Percentiles rank a stretch among this genome's conserved stretches.
These are phyloP conservation scores for Leucophenga montana DNA, from an alignment of 2,888 invertebrate genomes.

Conservation along the genomic window DNA sequence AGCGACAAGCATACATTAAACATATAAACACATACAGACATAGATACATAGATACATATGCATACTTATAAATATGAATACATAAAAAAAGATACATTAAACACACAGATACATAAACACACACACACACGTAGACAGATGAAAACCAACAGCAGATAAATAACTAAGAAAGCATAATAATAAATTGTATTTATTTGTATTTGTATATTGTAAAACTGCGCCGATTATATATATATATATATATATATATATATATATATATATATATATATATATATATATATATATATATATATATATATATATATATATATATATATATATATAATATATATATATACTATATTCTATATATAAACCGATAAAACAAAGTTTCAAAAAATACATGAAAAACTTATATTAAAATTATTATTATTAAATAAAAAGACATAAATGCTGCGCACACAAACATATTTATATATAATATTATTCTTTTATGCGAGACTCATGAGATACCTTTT, in stretches of 20 bases:
- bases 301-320: too few species aligned
- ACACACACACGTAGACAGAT: constrained; percentile 34
- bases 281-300: too few species aligned
- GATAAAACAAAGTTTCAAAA: constrained; percentile 23
- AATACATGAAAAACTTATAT: constrained; percentile 21
- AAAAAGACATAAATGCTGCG: constrained; percentile 49
- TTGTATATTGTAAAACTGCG: constrained; percentile 59
- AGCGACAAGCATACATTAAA: constrained; percentile 31
- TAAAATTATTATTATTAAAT: constrained; percentile 36
- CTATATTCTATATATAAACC: too few species aligned
- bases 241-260: constrained; percentile 7
- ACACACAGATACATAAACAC: constrained; percentile 35
- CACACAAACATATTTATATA: constrained; percentile 39
- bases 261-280: too few species aligned
- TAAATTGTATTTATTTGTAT: constrained; percentile 68
- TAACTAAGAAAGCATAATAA: constrained; percentile 43
- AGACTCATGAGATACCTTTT: too few species aligned
- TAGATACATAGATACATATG: constrained; percentile 40
- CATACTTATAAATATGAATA: constrained; percentile 38
- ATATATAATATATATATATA: too few species aligned
- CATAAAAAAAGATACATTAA: constrained; percentile 40
- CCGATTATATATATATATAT: neutral
- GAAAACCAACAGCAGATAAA: constrained; percentile 46
- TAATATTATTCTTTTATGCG: constrained; percentile 21
- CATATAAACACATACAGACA: constrained; percentile 36